These are phyloP conservation scores for Stictocephala bisonia DNA, from an alignment of 2,888 invertebrate species.

Conservation along the genomic window DNA sequence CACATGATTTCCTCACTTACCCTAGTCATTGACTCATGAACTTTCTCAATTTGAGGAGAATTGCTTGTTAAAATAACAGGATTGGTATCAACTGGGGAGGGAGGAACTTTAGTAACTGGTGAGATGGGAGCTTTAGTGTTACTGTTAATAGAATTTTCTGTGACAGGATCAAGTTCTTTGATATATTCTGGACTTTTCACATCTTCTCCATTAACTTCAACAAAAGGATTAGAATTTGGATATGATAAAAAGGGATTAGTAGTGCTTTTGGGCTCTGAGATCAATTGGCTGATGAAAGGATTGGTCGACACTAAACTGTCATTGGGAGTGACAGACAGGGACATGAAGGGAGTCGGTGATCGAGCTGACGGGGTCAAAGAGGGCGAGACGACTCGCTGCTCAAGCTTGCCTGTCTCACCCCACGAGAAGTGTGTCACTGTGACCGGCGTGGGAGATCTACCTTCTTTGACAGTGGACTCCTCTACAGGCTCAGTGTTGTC, in stretches of 20 bases:
- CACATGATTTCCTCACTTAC: slow-evolving; percentile 2
- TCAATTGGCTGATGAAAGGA: slow-evolving; percentile 55
- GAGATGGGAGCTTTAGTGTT: slow-evolving; percentile 60
- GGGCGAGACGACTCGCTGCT: slow-evolving; percentile 62
- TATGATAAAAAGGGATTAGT: slow-evolving; percentile 62
- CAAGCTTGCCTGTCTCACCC: slow-evolving; percentile 68
- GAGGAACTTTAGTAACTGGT: slow-evolving; percentile 58
- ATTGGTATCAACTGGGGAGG: slow-evolving; percentile 40
- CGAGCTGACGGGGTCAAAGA: slow-evolving; percentile 55
- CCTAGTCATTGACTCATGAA: not conserved
- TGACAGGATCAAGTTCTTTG: slow-evolving; percentile 41
- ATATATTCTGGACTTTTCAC: slow-evolving; percentile 45
- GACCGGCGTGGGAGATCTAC: slow-evolving; percentile 65
- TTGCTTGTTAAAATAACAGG: not conserved
- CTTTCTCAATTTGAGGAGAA: slow-evolving; percentile 17
- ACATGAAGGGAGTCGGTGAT: slow-evolving; percentile 52
- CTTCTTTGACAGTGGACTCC: slow-evolving; percentile 44
- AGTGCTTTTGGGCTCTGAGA: slow-evolving; percentile 44
- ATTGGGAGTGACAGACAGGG: slow-evolving; percentile 54
- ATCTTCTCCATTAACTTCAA: slow-evolving; percentile 60
- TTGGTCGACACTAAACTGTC: slow-evolving; percentile 60
- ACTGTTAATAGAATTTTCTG: slow-evolving; percentile 53
- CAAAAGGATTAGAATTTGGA: slow-evolving; percentile 64
- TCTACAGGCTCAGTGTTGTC: slow-evolving; percentile 51
- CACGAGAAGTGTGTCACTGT: slow-evolving; percentile 72